Base-by-base conservation (phyloP, 2,888 invertebrate species). In the Sicus ferrugineus region DNA sequence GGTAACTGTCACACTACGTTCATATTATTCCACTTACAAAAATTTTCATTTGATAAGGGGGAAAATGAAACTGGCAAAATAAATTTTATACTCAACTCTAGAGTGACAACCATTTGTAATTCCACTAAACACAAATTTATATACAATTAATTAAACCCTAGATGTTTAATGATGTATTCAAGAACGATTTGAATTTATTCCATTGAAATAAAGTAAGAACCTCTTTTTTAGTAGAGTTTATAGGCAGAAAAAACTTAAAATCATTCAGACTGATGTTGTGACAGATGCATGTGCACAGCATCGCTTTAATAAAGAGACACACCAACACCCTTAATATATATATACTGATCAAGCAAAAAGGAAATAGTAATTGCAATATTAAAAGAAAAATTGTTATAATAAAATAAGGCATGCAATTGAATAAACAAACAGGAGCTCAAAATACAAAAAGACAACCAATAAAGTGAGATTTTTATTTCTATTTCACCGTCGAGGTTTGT, bases 361-460 rank as follows among this genome's bases (percentile, higher is more conserved):
- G 23, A 65, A 31, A 58, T 67, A 67, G 59, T 58, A 67, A 67
- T 46, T 59, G 54, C 46, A 67, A 42, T 30, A 58, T 38, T 67
- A 58, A 65, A 66, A 52, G 16, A 52, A 21, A 52, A 52, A 38
- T 79, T 79, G 78, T 79, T 78, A 79, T 78, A 78, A 50, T 61
- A 70, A 62, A 67, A 56, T 23, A 50, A 63, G 72, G 9, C 31
- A 21, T 23, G 56, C 14, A 54, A 54, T 30, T 64, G 23, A 59
- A 67, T 61, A 58, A 70, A 78, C 75, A 75, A 54, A 65, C n/a
- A 78, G 72, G 75, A 79, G 79, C 80, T 79, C 77, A 78, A 79
- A 76, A 75, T 79, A 68, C 54, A 63, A 68, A 79, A 70, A 52
- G 26, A 56, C 38, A 56, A 56, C 16, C 28, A 56, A 30, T 5